phyloP scores from a whole-genome alignment of 2,113 vertebrate species.

The Bambusicola thoracicus region DNA sequence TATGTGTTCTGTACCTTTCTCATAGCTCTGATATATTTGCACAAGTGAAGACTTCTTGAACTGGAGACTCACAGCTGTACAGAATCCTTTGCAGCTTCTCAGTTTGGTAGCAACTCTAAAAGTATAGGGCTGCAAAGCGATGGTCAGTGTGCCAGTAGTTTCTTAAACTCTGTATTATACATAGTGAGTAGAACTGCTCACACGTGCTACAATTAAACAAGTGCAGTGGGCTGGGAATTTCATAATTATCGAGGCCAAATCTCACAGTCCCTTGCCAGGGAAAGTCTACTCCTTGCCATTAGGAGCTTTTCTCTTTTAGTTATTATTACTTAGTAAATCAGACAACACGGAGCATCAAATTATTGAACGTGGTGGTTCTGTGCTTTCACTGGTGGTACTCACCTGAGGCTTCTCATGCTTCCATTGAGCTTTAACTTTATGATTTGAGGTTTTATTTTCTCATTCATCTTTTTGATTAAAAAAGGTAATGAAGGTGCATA shows the following conservation, averaged over 20 bases:
- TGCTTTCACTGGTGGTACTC: background rate
- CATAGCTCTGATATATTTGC: background rate
- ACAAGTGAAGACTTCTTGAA: background rate
- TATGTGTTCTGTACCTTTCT: background rate
- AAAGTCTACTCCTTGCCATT: background rate
- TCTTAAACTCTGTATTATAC: background rate
- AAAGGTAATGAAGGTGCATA: background rate
- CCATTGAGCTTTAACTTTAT: background rate
- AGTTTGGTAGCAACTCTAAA: no score
- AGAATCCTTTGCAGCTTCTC: background rate
- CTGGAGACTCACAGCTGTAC: background rate
- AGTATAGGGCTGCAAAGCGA: background rate
- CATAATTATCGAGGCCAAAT: background rate
- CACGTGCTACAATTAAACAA: rapidly evolving
- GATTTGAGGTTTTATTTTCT: background rate
- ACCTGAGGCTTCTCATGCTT: rapidly evolving
- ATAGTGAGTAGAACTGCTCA: no score
- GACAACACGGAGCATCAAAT: background rate
- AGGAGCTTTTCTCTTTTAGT: background rate
- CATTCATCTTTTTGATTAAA: background rate
- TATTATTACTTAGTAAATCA: background rate
- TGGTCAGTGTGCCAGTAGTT: background rate
- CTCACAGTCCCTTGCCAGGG: background rate
- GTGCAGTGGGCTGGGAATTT: background rate
- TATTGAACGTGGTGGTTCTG: rapidly evolving